Percentiles rank a stretch among this genome's conserved stretches.
Conservation (phyloP, 2,888 invertebrate genomes). For the Macaria liturata region DNA sequence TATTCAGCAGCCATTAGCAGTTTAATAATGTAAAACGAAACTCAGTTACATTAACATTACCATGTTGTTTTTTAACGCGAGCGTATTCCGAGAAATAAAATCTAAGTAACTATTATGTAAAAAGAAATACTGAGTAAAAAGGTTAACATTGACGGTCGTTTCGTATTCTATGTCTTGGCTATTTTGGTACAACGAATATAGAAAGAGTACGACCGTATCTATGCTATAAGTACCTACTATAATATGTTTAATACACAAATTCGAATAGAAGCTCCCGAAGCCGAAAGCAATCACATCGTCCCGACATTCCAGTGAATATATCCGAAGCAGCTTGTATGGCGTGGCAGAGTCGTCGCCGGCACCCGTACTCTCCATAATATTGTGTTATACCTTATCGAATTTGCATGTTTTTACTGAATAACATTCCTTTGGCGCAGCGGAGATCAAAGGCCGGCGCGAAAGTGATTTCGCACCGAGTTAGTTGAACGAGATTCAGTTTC, state of each 20-base stretch:
- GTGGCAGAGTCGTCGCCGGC: conserved; percentile 48
- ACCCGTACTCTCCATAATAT: conserved; percentile 69
- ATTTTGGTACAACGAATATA: too few species aligned
- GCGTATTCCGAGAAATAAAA: too few species aligned
- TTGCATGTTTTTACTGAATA: conserved; percentile 84
- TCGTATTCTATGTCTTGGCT: too few species aligned
- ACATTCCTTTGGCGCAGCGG: conserved; percentile 80
- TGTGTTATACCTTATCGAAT: conserved; percentile 83
- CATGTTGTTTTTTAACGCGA: neutral
- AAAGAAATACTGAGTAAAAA: neutral
- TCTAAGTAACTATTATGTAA: neutral
- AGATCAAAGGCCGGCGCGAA: conserved; percentile 80
- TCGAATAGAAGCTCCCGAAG: neutral
- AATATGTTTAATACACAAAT: neutral
- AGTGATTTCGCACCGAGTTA: conserved; percentile 83
- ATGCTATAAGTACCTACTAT: too few species aligned
- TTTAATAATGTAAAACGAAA: conserved; percentile 29
- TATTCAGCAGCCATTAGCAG: conserved; percentile 53
- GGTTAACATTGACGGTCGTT: too few species aligned
- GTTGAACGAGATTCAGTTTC: conserved; percentile 80
- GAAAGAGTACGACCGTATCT: too few species aligned
- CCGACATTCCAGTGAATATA: conserved; percentile 48
- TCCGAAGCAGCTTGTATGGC: conserved; percentile 56
- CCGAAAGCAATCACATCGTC: conserved; percentile 26
- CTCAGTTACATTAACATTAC: conserved; percentile 16